A percentile compares a stretch with the other conserved stretches of the same genome.
These are phyloP conservation scores for Serranochromis macrocephalus DNA, from an alignment of 2,113 vertebrate species.

Conservation along the genomic window DNA sequence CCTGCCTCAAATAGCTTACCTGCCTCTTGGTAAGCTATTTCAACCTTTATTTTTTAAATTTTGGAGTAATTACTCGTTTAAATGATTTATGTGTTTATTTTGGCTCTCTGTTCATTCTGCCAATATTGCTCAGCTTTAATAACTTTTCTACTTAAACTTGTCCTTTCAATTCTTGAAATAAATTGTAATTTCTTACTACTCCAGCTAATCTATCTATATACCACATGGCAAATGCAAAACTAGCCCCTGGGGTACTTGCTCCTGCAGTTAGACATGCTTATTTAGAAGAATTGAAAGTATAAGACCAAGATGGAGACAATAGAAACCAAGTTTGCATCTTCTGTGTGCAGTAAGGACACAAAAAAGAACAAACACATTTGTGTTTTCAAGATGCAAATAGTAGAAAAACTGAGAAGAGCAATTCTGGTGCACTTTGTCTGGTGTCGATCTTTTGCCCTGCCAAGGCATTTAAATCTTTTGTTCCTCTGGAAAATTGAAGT, in stretches of 20 bases:
- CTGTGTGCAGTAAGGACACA: not conserved
- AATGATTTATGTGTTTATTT: not conserved
- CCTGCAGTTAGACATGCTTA: not conserved
- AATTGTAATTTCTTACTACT: not conserved
- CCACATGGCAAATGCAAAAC: not conserved
- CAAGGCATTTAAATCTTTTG: not conserved
- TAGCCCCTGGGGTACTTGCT: not conserved
- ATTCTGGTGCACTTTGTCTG: not conserved
- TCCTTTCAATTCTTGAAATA: not conserved
- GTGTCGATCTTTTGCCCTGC: not conserved
- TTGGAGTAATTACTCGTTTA: accelerated
- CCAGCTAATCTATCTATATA: not conserved
- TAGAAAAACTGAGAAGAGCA: not conserved
- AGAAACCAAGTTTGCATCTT: not conserved
- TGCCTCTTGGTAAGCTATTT: not conserved
- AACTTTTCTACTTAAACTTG: not conserved
- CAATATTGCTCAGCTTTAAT: not conserved
- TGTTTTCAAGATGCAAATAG: not conserved
- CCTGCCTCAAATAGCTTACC: not conserved
- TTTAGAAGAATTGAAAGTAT: not conserved
- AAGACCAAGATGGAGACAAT: not conserved
- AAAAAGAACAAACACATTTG: not conserved
- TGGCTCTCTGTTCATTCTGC: not conserved
- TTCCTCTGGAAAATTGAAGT: not conserved
- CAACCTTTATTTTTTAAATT: not conserved